These are phyloP conservation scores for Pristis pectinata DNA, from an alignment of 2,797 vertebrate genomes.

Conservation along the genomic window DNA sequence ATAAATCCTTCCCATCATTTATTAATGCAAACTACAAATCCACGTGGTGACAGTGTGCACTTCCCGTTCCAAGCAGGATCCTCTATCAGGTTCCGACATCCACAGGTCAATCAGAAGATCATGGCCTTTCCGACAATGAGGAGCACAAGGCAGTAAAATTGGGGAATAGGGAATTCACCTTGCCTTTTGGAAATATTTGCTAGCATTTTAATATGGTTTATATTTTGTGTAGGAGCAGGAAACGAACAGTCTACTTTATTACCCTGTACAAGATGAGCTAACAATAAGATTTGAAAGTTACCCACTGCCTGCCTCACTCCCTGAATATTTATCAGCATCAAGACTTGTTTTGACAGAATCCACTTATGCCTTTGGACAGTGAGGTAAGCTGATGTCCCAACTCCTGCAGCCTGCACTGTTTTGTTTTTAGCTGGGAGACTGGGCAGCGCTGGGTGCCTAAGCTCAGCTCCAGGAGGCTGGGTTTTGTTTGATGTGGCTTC, in stretches of 20 bases:
- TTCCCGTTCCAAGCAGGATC: neutral
- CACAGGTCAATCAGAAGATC: neutral
- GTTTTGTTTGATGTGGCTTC: neutral
- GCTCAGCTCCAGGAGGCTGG: neutral
- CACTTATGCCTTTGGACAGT: neutral
- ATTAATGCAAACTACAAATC: neutral
- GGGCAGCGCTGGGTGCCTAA: too few relatives aligned
- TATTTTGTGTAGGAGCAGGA: neutral
- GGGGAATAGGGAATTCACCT: neutral
- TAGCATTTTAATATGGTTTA: neutral
- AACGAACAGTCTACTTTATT: neutral
- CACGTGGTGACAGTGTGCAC: neutral
- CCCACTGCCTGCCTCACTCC: neutral
- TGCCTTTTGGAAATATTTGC: neutral
- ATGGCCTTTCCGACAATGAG: neutral
- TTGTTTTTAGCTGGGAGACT: neutral
- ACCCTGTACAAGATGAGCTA: neutral
- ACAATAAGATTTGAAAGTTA: neutral
- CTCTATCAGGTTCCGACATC: neutral
- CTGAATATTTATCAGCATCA: neutral
- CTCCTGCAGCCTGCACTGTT: neutral
- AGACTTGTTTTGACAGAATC: neutral
- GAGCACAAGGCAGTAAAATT: neutral
- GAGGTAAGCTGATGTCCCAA: too few relatives aligned
- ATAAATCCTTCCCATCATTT: neutral